Conservation (phyloP, 2,113 vertebrate species). For the Chitala chitala region DNA sequence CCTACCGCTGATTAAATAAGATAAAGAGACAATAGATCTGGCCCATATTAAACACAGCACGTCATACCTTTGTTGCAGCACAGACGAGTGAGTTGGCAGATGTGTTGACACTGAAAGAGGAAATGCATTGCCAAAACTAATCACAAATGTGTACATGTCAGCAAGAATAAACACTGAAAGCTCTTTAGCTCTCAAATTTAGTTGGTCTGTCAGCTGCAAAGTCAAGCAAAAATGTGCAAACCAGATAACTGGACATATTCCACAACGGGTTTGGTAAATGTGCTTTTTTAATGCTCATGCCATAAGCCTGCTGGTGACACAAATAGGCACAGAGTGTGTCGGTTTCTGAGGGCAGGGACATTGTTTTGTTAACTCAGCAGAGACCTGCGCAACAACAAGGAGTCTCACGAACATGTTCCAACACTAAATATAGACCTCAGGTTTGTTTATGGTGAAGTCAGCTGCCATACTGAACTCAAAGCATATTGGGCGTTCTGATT, state of each 20-base stretch:
- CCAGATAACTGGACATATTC: neutral
- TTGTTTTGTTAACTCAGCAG: too few relatives aligned
- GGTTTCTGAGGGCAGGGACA: too few relatives aligned
- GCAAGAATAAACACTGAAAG: neutral
- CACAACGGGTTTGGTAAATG: neutral
- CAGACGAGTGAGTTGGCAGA: too few relatives aligned
- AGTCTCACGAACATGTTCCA: too few relatives aligned
- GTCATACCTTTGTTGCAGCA: slow-evolving; percentile 35
- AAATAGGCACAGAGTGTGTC: too few relatives aligned
- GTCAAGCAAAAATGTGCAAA: neutral
- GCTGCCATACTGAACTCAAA: too few relatives aligned
- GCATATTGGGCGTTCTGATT: too few relatives aligned
- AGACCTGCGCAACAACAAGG: too few relatives aligned
- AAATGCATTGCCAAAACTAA: neutral
- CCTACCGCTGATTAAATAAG: slow-evolving; percentile 65
- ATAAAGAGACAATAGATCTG: slow-evolving; percentile 37
- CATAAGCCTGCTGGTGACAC: neutral
- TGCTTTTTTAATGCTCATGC: too few relatives aligned
- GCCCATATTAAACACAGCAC: neutral
- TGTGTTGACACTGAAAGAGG: neutral
- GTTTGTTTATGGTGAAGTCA: too few relatives aligned
- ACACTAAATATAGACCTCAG: too few relatives aligned
- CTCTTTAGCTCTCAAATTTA: neutral
- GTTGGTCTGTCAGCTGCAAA: neutral
- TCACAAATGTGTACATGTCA: neutral